Evolutionary conservation across 2,797 vertebrate species (phyloP).

Genomic region (Octomys mimax): DNA sequence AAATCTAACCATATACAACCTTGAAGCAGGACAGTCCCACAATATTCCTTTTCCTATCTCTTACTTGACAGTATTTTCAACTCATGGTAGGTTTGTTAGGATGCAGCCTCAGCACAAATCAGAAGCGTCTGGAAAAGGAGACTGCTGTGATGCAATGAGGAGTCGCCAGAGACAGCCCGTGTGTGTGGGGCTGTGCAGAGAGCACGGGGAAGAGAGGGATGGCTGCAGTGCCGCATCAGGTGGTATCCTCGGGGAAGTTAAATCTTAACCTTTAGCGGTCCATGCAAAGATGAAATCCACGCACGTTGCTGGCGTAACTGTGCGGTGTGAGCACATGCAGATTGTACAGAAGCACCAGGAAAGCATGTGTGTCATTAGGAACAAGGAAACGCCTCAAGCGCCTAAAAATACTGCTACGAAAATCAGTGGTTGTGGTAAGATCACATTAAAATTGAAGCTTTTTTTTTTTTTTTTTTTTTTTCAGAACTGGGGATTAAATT

Average conservation of each 20-base stretch:
- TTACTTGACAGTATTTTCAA: background rate
- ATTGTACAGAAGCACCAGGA: background rate
- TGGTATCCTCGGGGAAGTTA: background rate
- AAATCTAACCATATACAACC: too few relatives aligned
- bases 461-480: too few relatives aligned
- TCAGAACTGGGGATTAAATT: too few relatives aligned
- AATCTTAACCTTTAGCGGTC: background rate
- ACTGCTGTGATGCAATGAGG: background rate
- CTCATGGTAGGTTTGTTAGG: background rate
- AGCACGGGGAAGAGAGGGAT: background rate
- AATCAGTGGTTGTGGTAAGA: background rate
- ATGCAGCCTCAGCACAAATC: background rate
- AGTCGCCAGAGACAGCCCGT: fast-evolving
- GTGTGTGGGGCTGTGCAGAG: too few relatives aligned
- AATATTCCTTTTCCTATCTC: too few relatives aligned
- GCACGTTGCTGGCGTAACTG: background rate
- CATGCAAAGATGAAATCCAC: background rate
- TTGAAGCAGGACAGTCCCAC: too few relatives aligned
- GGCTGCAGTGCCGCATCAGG: background rate
- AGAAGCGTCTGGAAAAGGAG: background rate
- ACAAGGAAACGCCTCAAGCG: background rate
- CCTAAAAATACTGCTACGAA: background rate
- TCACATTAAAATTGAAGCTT: background rate
- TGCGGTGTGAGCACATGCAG: background rate
- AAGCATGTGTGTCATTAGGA: background rate